Conservation (phyloP, 2,113 vertebrate genomes). For the Aldabrachelys gigantea region DNA sequence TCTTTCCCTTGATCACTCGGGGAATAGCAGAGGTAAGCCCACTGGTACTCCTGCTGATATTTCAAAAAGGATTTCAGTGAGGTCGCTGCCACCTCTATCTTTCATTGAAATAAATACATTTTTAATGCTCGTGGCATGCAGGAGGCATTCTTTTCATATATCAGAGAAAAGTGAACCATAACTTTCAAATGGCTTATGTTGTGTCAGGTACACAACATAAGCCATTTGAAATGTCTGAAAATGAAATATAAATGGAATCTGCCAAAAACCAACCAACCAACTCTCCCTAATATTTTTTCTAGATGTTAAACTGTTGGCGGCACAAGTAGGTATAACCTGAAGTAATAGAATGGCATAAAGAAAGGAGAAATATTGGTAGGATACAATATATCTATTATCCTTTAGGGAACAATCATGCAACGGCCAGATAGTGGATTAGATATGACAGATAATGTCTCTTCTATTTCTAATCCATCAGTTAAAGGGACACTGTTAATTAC, state of each 20-base stretch:
- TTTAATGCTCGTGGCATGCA: not conserved
- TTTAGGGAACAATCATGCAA: not conserved
- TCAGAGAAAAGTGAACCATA: not conserved
- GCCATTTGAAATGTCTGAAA: not conserved
- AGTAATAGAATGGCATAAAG: not conserved
- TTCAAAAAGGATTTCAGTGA: not conserved
- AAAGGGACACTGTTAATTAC: not conserved
- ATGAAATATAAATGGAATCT: not conserved
- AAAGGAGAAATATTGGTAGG: rapidly evolving
- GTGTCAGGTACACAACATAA: not conserved
- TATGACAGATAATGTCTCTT: not conserved
- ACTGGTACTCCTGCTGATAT: not conserved
- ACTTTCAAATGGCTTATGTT: not conserved
- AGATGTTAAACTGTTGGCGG: not conserved
- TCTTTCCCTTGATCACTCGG: rapidly evolving
- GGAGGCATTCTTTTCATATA: not conserved
- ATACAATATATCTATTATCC: not conserved
- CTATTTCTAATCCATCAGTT: not conserved
- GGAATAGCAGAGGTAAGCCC: not conserved
- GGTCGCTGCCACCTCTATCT: not conserved
- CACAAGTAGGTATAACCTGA: not conserved
- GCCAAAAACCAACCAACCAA: not conserved
- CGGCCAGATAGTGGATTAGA: not conserved
- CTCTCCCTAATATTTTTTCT: no score
- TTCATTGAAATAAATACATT: not conserved